Evolutionary conservation across 2,113 vertebrate genomes (phyloP).

Genomic region (Glaucidium brasilianum): DNA sequence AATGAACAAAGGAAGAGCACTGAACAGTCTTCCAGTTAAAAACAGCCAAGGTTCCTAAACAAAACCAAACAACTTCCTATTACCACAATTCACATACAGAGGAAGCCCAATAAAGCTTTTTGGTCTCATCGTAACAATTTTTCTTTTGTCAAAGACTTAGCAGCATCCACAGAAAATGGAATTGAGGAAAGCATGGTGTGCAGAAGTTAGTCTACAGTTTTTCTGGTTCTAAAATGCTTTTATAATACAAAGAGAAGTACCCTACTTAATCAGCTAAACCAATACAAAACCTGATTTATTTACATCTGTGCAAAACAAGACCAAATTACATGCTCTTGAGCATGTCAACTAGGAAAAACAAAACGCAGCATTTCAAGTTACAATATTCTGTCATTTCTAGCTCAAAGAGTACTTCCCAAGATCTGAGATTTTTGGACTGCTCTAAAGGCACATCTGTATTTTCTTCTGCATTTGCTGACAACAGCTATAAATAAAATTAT

Average conservation of each 20-base stretch:
- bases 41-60: background rate
- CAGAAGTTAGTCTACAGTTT: background rate
- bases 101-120: fast-evolving
- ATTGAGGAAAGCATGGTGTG: fast-evolving
- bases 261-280: background rate
- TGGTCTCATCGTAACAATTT: background rate
- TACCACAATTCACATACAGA: background rate
- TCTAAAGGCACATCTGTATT: background rate
- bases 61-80: background rate
- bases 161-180: background rate
- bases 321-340: background rate
- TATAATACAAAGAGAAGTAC: background rate
- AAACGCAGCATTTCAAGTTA: background rate
- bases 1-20: background rate
- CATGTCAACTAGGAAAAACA: background rate
- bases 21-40: background rate
- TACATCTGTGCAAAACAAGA: background rate
- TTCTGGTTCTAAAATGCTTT: background rate
- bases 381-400: background rate
- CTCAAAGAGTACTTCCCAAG: background rate
- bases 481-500: background rate
- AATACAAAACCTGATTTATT: background rate
- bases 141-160: background rate
- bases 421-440: background rate
- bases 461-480: background rate